Evolutionary conservation across 2,888 invertebrate species (phyloP).

Genomic region (Philereme vetulata): DNA sequence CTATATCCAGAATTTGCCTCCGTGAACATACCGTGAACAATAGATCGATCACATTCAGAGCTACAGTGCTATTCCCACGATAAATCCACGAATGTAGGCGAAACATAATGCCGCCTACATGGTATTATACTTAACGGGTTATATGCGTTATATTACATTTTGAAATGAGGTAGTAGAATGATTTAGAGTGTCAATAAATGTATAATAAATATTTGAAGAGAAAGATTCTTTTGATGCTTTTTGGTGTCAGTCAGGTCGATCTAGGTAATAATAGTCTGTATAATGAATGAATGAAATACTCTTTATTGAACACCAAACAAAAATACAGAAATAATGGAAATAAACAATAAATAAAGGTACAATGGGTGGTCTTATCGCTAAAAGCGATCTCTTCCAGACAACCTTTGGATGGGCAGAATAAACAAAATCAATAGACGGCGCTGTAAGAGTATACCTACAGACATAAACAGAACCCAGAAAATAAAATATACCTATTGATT

Average conservation of each 20-base stretch:
- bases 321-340: too few species aligned
- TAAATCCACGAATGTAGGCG: constrained; percentile 38
- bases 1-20: too few species aligned
- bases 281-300: too few species aligned
- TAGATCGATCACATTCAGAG: constrained; percentile 17
- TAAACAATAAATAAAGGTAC: too few species aligned
- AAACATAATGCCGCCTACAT: constrained; percentile 41
- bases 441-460: too few species aligned
- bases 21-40: not conserved
- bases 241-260: constrained; percentile 1
- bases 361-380: too few species aligned
- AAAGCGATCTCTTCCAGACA: too few species aligned
- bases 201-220: constrained; percentile 5
- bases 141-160: constrained; percentile 13
- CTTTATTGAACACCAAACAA: too few species aligned
- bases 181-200: constrained; percentile 16
- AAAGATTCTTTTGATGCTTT: not conserved
- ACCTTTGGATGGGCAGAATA: too few species aligned
- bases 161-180: constrained; percentile 21
- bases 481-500: too few species aligned
- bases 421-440: too few species aligned
- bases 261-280: not conserved
- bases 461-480: too few species aligned
- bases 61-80: constrained; percentile 36
- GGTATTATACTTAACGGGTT: constrained; percentile 34